Base-by-base conservation (phyloP, 1,140 invertebrate genomes). In the Drosophila malerkotliana region DNA sequence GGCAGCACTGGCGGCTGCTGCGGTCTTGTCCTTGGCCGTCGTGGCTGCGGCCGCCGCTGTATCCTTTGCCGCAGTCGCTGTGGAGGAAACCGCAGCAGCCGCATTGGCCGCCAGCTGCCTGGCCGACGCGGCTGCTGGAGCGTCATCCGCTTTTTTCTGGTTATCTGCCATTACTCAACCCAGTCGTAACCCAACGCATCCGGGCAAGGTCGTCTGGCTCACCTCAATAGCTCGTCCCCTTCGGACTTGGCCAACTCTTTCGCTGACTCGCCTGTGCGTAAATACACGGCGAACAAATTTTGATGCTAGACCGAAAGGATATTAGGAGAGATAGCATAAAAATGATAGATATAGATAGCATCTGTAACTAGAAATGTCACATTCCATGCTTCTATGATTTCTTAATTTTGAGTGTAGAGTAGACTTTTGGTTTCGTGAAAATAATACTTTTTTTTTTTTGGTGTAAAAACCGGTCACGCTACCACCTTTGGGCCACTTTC, bases 121-220 rank as follows among this genome's bases (percentile, higher is more conserved):
- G 34, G 34, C 10, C 34, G 34, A 37, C 7, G 30, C 9, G 3
- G 57, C 45, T 2, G 45, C 21, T 3, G 21, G 21, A 21, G 21
- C 28, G 3, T 34, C 57, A 7, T n/a, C 47, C 4, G 53, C 45
- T 32, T 47, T 57, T 47, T 62, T 80, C 52, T 47, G 30, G 37
- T 37, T 39, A 24, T 60, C 79, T 26, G 59, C 60, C 74, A 78
- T 85, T 85, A 81, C 69, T 78, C 64, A 85, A 85, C 76, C 26
- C 63, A 81, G 77, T 54, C 82, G 81, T 77, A 85, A 78, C 61
- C 75, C 71, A 85, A 78, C 74, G 81, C 82, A 87, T 51, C 59
- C 60, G 26, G 49, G 57, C 81, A 85, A 85, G 81, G 81, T 85
- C 81, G 81, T 53, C 69, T 39, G 81, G 80, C 59, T 80, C 74